phyloP scores from a whole-genome alignment of 1,140 invertebrate species.

The Pseudomyrmex pallidus region DNA sequence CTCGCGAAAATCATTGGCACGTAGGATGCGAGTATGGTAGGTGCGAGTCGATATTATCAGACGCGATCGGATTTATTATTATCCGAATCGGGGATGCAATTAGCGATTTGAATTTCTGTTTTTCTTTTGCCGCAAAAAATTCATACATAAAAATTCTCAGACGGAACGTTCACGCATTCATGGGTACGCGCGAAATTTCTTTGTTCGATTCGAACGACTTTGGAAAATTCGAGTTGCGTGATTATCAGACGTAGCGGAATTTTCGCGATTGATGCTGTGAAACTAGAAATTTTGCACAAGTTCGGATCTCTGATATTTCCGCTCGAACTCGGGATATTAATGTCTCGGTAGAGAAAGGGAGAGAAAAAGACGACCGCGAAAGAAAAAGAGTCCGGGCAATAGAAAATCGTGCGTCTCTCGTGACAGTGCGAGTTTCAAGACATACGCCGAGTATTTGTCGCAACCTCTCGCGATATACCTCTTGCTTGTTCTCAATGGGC shows the following conservation, averaged over 20 bases:
- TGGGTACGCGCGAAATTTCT: neutral
- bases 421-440: conserved; percentile 3
- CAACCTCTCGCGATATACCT: conserved; percentile 43
- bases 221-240: neutral
- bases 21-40: neutral
- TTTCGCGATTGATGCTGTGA: conserved; percentile 33
- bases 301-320: conserved; percentile 9
- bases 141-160: too few relatives aligned
- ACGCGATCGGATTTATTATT: neutral
- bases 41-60: conserved; percentile 32
- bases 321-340: conserved; percentile 41
- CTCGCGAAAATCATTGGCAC: conserved; percentile 35
- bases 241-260: conserved; percentile 37
- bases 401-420: neutral
- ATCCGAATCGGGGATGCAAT: neutral
- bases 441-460: conserved; percentile 37
- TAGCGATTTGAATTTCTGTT: neutral
- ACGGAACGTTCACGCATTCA: neutral
- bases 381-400: neutral
- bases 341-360: neutral
- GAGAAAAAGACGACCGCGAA: conserved; percentile 15
- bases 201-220: neutral
- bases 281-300: conserved; percentile 32
- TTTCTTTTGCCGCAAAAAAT: too few relatives aligned
- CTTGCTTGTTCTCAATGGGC: conserved; percentile 40